Base-by-base conservation (phyloP, 2,113 vertebrate species). In the Amia ocellicauda region DNA sequence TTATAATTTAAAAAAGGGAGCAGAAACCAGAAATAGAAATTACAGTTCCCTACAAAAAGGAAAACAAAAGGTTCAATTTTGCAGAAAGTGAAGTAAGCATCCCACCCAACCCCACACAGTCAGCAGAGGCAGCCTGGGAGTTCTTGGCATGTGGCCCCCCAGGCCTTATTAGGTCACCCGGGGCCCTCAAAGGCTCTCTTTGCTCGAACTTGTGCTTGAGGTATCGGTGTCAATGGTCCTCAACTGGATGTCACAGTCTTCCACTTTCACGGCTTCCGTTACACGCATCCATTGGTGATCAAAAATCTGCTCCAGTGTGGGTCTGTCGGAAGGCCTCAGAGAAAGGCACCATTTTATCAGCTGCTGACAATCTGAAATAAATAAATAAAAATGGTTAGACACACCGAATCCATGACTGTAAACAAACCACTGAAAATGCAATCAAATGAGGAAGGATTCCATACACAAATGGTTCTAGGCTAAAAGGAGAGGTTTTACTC, bases 261-360 rank as follows among this genome's bases (percentile, higher is more conserved):
- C 92, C 1, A 88, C 70, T 71, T 92, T 83, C 10, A 80, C 85
- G 3, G 83, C 84, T 60, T 94, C 94, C 0, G 85, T 79, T 63
- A 88, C 83, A 65, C 91, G 85, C 92, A 99, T 92, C 97, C 97
- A 99, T 28, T 90, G 89, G 75, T 99, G 97, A 66, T 95, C 91
- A 26, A 93, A 91, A 19, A 99, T 96, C 84, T 99, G 95, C 83
- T 98, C 96, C 74, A 99, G 86, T 10, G 94, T 93, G 63, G 97
- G 97, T 79, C 96, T 87, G 79, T 97, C 93, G 0, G 96, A 98
- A 49, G 97, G 97, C 82, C 96, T 87, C 85, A 94, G 79, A 65
- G 93, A 92, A 80, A 99, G 91, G 83, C 97, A 99, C 95, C 93
- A 98, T 84, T 93, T 93, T 62, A 99, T 95, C 74, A 99, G 86